Base-by-base conservation (phyloP, 92 coral and sea anemone species). In the Zoanthus sociatus region DNA sequence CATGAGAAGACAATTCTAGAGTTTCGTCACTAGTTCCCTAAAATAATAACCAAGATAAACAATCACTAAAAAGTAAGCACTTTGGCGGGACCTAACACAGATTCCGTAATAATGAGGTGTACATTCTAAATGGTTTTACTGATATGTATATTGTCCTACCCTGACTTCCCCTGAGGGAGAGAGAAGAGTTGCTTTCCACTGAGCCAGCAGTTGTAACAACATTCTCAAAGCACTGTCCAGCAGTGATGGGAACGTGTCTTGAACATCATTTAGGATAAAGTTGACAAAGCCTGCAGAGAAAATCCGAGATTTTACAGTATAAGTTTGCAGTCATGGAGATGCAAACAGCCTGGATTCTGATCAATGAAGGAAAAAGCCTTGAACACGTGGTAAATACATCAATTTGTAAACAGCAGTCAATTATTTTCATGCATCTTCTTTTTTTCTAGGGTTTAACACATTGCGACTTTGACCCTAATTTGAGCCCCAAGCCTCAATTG, bases 201-300 rank as follows among this genome's bases (percentile, higher is more conserved):
- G 97, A 84, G 95, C 94, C 46, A 97, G 89, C 89, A 97, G 92
- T 91, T 97, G 98, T 61, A 97, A 87, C 71, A 97, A 89, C 99
- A 97, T 97, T 84, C 95, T 92, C 93, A 97, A 78, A 73, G 94
- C 98, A 93, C 98, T 93, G 96, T 97, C 99, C 96, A 97, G 98
- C 96, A 97, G 96, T 53, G 98, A 75, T 11, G 98, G 95, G 90
- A 95, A 86, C 76, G 94, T 91, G 87, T 95, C 98, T 84, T 97
- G 99, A 54, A 97, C 93, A 71, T 97, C 99, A 50, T 95, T 95
- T 84, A 95, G 89, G 86, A 97, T 97, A 54, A 93, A 93, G 90
- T 93, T 97, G 68, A 97, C 96, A 90, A 95, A 97, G 71, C 99
- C 99, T 96, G 78, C 68, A 54, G 30, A 58, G 56, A 60, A 33